Base-by-base conservation (phyloP, 2,888 invertebrate species). In the Agrilus cyanescens region DNA sequence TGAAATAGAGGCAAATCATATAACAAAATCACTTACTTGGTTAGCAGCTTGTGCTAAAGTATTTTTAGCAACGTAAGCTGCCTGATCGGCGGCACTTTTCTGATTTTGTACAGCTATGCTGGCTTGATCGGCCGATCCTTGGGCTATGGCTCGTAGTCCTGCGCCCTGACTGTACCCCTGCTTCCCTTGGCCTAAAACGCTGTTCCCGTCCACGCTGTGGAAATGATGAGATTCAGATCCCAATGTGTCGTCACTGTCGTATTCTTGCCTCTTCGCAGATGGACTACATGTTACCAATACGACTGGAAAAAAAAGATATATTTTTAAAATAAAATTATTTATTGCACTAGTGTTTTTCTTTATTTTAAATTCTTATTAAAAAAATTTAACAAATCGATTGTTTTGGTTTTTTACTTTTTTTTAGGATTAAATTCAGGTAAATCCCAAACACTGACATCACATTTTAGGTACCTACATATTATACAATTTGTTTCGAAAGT, bases 41-140 rank as follows among this genome's bases (percentile, higher is more conserved):
- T 79, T 78, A 0, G 85, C 85, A 0, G 82, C 77, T 58, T 85
- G 84, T 0, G 85, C 85, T 32, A 85, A 58, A 0, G 82, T 82
- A 55, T 80, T 85, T 66, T 85, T 83, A 0, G 85, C 85, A 4
- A 82, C 78, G 56, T 80, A 85, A 1, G 85, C 84, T 0, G 85
- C 85, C 60, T 85, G 85, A 45, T 80, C 78, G 0, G 79, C 85
- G 1, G 85, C 85, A 0, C 80, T 78, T 37, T 79, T 78, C 59
- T 85, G 85, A 55, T 79, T 83, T n/a, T 71, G 71, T 7, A 77
- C 72, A 10, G 84, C 83, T 34, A 78, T 80, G 52, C 78, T 78
- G 4, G 85, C 85, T 59, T 83, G 80, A 56, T 82, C 80, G 0
- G 83, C 84, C 0, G 85, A 84, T 1, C 80, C 81, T 41, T 80